Base-by-base conservation (phyloP, 2,888 invertebrate species). In the Chamaedrilus cognettii region DNA sequence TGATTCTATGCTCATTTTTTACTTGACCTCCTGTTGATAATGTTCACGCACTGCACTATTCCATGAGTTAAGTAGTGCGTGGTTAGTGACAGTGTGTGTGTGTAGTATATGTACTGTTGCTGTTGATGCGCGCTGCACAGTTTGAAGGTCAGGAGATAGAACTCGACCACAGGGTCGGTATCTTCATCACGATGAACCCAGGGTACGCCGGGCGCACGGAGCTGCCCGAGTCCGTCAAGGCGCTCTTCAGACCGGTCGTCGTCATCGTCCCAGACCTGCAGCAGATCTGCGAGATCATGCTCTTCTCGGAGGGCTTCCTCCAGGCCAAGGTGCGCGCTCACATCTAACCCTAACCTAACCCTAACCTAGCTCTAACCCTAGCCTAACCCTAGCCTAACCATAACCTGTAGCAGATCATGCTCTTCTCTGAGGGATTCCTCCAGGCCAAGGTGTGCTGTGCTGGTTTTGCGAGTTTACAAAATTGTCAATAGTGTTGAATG, bases 151-250 rank as follows among this genome's bases (percentile, higher is more conserved):
- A 89, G 78, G 92, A 94, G 80, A 94, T 95, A 69, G 86, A 85
- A 5, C 83, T 96, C 81, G 94, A 95, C 84, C 85, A 87, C 4
- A 93, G 94, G 85, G 91, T 94, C 23, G 95, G 95, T 0, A 91
- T 96, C 70, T 96, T 96, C 84, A 93, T 95, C 65, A 96, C 95
- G 0, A 95, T 96, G 94, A 95, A 96, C 86, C 94, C 94, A 0
- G 94, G 94, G 0, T 94, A 95, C 79, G 93, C 94, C 0, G 94
- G 94, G 0, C 89, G 94, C 65, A 94, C 94, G 0, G 94, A 95
- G 79, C 85, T 96, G 34, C 96, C 95, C 0, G 95, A 95, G 83
- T 84, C 83, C 4, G 93, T 96, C 5, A 96, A 96, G 82, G 92
- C 93, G 0, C 85, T 94, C 34, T 96, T 96, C 83, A 87, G 96